A percentile compares a stretch with the other conserved stretches of the same genome.
phyloP scores from a whole-genome alignment of 2,888 invertebrate genomes.

The Caenorhabditis sp. region DNA sequence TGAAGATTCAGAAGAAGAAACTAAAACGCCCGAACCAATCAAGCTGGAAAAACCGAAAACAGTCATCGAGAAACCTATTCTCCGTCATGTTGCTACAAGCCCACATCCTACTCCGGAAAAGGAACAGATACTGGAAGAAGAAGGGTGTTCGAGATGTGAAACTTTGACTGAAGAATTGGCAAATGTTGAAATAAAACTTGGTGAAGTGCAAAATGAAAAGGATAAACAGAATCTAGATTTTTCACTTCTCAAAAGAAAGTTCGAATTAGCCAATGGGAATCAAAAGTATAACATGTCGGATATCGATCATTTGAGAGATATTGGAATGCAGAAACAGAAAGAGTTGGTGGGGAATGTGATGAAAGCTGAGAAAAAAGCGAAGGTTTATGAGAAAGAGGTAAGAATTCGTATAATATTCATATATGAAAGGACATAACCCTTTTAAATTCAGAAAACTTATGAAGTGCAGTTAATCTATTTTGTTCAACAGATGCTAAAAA shows the following conservation, averaged over 20 bases:
- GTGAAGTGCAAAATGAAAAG: constrained; percentile 34
- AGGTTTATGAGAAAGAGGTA: constrained; percentile 60
- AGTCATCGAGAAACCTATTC: no score
- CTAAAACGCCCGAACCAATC: no score
- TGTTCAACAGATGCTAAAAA: no score
- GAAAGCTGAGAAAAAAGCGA: constrained; percentile 44
- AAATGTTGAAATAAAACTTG: neutral
- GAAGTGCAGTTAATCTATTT: no score
- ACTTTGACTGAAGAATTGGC: neutral
- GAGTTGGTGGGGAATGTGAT: constrained; percentile 40
- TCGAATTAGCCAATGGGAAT: constrained; percentile 18
- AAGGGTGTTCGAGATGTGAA: neutral
- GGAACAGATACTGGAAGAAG: neutral
- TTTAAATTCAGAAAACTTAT: no score
- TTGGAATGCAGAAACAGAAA: constrained; percentile 41
- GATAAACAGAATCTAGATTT: constrained; percentile 45
- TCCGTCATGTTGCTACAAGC: no score
- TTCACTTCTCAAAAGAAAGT: constrained; percentile 34
- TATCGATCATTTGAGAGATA: constrained; percentile 29
- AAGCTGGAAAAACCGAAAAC: no score
- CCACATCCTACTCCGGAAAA: no score
- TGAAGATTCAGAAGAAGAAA: neutral
- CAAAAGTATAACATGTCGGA: constrained; percentile 14
- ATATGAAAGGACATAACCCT: no score
- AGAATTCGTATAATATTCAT: neutral